Evolutionary conservation across 2,113 vertebrate genomes (phyloP), one percentile per base, ranked within the genome.

Genomic region (Pao palembangensis): DNA sequence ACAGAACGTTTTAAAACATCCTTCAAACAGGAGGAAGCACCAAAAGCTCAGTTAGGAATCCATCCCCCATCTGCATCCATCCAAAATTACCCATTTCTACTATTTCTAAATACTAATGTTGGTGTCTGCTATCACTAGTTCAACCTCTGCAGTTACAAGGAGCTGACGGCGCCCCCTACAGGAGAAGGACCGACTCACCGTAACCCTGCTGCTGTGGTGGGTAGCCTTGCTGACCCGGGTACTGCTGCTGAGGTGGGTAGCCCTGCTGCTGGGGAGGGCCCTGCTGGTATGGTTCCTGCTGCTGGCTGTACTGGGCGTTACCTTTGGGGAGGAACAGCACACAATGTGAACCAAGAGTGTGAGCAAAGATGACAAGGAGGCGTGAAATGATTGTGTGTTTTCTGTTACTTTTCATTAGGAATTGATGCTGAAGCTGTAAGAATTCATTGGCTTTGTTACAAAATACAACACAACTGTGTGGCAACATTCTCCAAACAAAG

Each of bases 221-320:
- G 75, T 92, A 92, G 55, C 82, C 89, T 83, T 98, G 97, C 47
- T 98, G 97, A 67, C 92, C 92, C 3, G 94, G 95, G 65, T 98
- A 98, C 80, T 93, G 94, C 80, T 98, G 95, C 13, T 95, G 97
- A 6, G 94, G 92, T 3, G 94, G 93, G 38, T 98, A 98, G 31
- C 93, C 94, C 84, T 96, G 96, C 51, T 96, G 95, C 51, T 96
- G 95, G 5, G 96, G 94, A 5, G 97, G 95, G 75, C 94, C 96
- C 89, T 98, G 92, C 81, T 91, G 97, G 86, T 99, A 99, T 0
- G 97, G 89, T 75, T 99, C 97, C 81, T 98, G 97, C 79, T 98
- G 96, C 71, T 98, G 96, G 79, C 91, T 91, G 25, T 99, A 99
- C 48, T 98, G 97, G 0, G 97, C 84, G 51, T 94, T 96, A 88